phyloP scores from a whole-genome alignment of 2,113 vertebrate species.

The Raja brachyura region DNA sequence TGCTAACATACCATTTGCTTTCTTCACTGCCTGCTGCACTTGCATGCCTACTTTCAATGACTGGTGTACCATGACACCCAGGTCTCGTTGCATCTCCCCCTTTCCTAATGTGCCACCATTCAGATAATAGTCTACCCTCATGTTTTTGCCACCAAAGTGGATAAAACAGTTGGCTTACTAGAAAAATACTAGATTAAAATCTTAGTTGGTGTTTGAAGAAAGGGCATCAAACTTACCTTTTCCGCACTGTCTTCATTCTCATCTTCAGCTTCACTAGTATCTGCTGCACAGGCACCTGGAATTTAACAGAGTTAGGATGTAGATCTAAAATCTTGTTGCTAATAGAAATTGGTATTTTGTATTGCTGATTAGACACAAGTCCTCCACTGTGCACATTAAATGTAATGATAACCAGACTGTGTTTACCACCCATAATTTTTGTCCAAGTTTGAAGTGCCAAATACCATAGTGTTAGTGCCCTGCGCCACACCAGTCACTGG shows the following conservation, averaged over 20 bases:
- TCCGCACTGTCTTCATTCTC: constrained; percentile 71
- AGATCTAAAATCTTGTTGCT: neutral
- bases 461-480: neutral
- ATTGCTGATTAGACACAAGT: too few species aligned
- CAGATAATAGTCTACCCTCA: too few species aligned
- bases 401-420: neutral
- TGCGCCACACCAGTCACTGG: neutral
- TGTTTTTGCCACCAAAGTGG: too few species aligned
- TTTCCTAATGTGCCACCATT: too few species aligned
- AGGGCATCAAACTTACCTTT: constrained; percentile 53
- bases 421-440: neutral
- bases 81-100: too few species aligned
- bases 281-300: neutral
- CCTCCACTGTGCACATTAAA: neutral
- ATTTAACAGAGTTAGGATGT: neutral
- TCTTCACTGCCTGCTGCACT: too few species aligned
- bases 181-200: neutral
- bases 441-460: neutral
- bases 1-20: too few species aligned
- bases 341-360: too few species aligned
- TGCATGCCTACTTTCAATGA: too few species aligned
- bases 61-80: too few species aligned
- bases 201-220: neutral
- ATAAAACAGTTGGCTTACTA: neutral
- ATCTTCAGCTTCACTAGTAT: constrained; percentile 55